phyloP scores from a whole-genome alignment of 2,797 vertebrate genomes.

The Gallinago solitaria region DNA sequence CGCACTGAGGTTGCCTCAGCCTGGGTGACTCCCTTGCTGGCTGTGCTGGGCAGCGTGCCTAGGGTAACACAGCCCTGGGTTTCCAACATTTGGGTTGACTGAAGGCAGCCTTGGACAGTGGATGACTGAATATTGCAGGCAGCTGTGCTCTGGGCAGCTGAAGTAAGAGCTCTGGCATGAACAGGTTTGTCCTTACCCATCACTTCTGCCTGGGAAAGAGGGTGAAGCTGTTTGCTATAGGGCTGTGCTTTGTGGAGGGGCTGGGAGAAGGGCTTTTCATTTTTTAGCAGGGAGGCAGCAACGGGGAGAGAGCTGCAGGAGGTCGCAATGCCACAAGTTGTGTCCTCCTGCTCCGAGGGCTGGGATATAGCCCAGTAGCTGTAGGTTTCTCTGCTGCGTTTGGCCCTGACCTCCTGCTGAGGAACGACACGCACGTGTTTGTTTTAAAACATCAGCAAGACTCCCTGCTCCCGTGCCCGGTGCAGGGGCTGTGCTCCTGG shows the following conservation, averaged over 20 bases:
- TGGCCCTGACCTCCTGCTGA: not conserved
- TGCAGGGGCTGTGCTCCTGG: not conserved
- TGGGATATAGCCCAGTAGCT: not conserved
- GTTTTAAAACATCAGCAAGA: accelerated
- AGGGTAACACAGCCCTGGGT: not conserved
- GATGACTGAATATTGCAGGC: not conserved
- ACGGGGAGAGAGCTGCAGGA: not conserved
- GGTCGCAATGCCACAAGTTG: not conserved
- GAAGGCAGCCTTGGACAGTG: not conserved
- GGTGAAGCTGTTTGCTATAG: not conserved
- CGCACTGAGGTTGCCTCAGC: accelerated
- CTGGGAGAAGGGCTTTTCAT: not conserved
- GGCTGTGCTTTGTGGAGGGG: not conserved
- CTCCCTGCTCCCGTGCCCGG: accelerated
- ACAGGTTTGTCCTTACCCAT: not conserved
- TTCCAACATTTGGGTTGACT: accelerated
- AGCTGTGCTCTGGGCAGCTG: not conserved
- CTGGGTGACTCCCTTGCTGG: not conserved
- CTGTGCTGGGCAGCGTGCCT: not conserved
- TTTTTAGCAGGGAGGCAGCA: not conserved
- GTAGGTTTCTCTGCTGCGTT: not conserved
- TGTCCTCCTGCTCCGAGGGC: not conserved
- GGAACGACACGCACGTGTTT: not conserved
- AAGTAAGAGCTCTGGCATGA: not conserved
- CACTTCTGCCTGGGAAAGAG: not conserved